Conservation (phyloP, 1,140 invertebrate genomes). For the Zaprionus vittiger region DNA sequence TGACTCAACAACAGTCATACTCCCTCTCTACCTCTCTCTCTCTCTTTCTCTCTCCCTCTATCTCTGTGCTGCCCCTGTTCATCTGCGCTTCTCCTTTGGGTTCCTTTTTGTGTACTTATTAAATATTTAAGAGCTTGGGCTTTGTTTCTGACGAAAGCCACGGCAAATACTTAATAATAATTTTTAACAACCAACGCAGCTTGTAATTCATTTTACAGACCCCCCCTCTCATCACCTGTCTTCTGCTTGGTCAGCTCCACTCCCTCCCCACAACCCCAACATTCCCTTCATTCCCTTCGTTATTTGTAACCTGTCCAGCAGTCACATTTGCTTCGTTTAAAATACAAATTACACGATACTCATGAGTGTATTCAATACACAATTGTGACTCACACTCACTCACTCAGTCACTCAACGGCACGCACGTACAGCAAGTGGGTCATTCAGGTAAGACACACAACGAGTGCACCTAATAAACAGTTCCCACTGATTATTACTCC, state of each 20-base stretch:
- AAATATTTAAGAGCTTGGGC: slow-evolving; percentile 82
- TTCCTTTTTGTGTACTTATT: slow-evolving; percentile 72
- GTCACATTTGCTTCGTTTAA: slow-evolving; percentile 60
- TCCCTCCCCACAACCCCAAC: neutral
- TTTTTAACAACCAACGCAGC: slow-evolving; percentile 65
- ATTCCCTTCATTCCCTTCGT: neutral
- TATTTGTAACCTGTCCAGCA: neutral
- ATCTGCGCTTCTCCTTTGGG: slow-evolving; percentile 28
- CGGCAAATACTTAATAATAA: slow-evolving; percentile 81
- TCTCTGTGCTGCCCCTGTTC: slow-evolving; percentile 14
- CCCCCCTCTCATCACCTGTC: neutral
- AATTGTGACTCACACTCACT: slow-evolving; percentile 50
- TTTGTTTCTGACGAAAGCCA: slow-evolving; percentile 68
- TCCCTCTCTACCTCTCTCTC: slow-evolving; percentile 12
- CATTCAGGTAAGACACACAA: slow-evolving; percentile 67
- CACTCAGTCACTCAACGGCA: slow-evolving; percentile 32
- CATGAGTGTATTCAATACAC: slow-evolving; percentile 35
- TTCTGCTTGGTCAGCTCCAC: neutral
- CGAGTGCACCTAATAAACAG: slow-evolving; percentile 67
- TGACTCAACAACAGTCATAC: slow-evolving; percentile 74
- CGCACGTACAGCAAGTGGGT: slow-evolving; percentile 61
- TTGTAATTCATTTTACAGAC: slow-evolving; percentile 47
- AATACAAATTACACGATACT: slow-evolving; percentile 73
- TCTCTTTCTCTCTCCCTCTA: slow-evolving; percentile 5
- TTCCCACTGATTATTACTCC: slow-evolving; percentile 26